These are phyloP conservation scores for Hucho hucho DNA, from an alignment of 2,113 vertebrate genomes.

Conservation along the genomic window DNA sequence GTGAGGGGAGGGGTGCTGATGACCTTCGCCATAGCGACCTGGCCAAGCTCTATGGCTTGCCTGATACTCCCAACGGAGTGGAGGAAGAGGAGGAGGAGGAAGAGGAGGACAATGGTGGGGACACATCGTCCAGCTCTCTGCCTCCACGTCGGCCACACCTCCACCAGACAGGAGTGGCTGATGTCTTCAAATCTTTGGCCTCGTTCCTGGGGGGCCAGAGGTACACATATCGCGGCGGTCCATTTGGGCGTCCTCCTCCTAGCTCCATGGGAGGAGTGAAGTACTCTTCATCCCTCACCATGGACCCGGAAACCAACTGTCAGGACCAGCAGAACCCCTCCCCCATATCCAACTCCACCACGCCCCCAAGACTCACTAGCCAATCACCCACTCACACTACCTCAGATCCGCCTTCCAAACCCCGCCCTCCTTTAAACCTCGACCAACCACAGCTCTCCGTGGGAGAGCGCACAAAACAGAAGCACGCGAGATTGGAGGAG, in stretches of 20 bases:
- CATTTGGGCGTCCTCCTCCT: constrained; percentile 63
- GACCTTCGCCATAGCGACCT: constrained; percentile 31
- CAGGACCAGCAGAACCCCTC: constrained; percentile 49
- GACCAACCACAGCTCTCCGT: constrained; percentile 20
- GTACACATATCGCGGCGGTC: constrained; percentile 78
- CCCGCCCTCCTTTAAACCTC: constrained; percentile 19
- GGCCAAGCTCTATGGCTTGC: constrained; percentile 39
- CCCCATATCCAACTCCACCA: constrained; percentile 28
- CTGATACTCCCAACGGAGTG: constrained; percentile 24
- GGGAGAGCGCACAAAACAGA: constrained; percentile 32
- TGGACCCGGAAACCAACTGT: constrained; percentile 62
- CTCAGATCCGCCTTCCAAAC: constrained; percentile 63
- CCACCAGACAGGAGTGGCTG: constrained; percentile 68
- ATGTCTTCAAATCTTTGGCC: constrained; percentile 79
- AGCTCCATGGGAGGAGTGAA: constrained; percentile 59
- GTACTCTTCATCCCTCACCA: constrained; percentile 68
- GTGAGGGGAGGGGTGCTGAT: constrained; percentile 2
- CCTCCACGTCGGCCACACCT: constrained; percentile 44
- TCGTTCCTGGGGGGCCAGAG: constrained; percentile 79
- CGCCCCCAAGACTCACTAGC: constrained; percentile 11
- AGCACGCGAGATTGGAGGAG: constrained; percentile 53
- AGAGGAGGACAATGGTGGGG: constrained; percentile 30
- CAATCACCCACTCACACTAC: constrained; percentile 66
- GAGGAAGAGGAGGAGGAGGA: constrained; percentile 43
- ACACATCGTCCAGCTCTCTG: constrained; percentile 36